phyloP scores from a whole-genome alignment of 2,797 vertebrate species.

The Hoplostethus mediterraneus region DNA sequence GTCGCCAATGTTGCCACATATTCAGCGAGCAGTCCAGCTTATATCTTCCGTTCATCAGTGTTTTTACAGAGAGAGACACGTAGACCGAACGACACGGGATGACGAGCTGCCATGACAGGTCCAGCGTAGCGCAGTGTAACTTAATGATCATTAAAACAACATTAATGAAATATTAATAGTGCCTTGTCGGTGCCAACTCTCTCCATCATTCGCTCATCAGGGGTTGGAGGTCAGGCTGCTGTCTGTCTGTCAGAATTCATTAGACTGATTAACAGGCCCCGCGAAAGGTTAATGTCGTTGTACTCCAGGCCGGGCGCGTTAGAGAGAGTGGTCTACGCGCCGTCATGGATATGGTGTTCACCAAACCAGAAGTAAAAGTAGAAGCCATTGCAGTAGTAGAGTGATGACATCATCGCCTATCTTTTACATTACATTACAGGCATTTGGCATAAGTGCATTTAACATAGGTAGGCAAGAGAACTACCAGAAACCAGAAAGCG shows the following conservation, averaged over 20 bases:
- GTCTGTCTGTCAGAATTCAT: slow-evolving; percentile 69
- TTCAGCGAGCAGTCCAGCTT: neutral
- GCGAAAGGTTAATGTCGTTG: slow-evolving; percentile 60
- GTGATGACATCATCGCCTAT: slow-evolving; percentile 12
- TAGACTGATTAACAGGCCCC: slow-evolving; percentile 69
- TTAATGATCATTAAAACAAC: slow-evolving; percentile 67
- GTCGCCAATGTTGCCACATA: slow-evolving; percentile 15
- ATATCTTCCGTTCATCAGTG: slow-evolving; percentile 12
- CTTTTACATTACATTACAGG: too few relatives aligned
- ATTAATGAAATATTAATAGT: slow-evolving; percentile 71
- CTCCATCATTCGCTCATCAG: slow-evolving; percentile 63
- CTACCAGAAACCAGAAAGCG: too few relatives aligned
- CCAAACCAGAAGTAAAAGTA: slow-evolving; percentile 12
- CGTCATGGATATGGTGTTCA: neutral
- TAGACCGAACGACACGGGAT: slow-evolving; percentile 28
- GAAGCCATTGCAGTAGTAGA: neutral
- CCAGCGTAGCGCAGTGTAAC: slow-evolving; percentile 38
- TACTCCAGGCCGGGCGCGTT: slow-evolving; percentile 16
- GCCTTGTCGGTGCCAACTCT: slow-evolving; percentile 56
- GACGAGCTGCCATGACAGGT: slow-evolving; percentile 31
- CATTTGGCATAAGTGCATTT: too few relatives aligned
- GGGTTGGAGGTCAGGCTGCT: slow-evolving; percentile 64
- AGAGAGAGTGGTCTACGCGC: neutral
- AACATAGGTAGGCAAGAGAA: too few relatives aligned
- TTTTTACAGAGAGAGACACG: slow-evolving; percentile 33